phyloP scores from a whole-genome alignment of 2,113 vertebrate species.

The Cepphus grylle region DNA sequence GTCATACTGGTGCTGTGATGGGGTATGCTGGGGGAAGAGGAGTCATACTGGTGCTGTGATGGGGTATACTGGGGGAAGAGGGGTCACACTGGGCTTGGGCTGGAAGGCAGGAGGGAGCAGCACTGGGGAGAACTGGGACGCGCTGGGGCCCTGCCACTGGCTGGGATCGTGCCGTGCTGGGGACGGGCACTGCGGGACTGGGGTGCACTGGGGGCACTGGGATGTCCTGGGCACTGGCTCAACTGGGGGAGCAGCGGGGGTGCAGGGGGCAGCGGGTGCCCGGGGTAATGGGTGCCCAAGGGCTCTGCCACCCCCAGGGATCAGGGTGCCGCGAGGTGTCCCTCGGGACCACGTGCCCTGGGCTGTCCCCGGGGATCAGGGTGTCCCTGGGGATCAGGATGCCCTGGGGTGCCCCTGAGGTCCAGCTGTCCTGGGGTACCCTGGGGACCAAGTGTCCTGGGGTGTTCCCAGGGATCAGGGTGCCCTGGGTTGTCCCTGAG shows the following conservation, averaged over 20 bases:
- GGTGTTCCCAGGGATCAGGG: background rate
- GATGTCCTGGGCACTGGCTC: background rate
- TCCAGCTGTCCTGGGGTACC: background rate
- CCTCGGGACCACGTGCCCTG: background rate
- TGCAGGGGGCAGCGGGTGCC: background rate
- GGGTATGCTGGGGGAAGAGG: background rate
- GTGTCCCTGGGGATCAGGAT: background rate
- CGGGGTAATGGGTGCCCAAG: background rate
- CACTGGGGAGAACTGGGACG: background rate
- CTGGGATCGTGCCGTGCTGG: background rate
- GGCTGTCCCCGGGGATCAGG: background rate
- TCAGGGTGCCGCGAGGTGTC: background rate
- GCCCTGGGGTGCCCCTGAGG: background rate
- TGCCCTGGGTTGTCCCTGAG: background rate
- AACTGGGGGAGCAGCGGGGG: too few relatives aligned
- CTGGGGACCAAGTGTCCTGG: background rate
- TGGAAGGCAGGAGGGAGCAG: background rate
- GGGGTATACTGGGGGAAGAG: background rate
- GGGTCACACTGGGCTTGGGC: too few relatives aligned
- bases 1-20: too few relatives aligned
- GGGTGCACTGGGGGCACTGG: background rate
- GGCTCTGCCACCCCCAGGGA: background rate
- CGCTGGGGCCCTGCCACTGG: background rate
- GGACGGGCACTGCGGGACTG: accelerated
- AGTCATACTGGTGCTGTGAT: background rate